phyloP scores from a whole-genome alignment of 2,888 invertebrate genomes.

The Cephus pulcher region DNA sequence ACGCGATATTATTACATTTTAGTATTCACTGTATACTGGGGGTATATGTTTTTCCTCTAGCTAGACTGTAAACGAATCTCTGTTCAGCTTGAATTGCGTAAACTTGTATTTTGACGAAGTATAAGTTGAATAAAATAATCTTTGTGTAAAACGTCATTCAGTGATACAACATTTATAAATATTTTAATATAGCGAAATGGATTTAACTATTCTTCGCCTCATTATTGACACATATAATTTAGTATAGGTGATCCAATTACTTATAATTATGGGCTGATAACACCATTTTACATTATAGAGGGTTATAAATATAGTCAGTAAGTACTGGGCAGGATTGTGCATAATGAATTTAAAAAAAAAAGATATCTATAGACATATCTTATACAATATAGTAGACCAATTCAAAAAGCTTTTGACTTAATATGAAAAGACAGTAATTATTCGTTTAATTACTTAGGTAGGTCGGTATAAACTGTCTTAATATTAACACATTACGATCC shows the following conservation, averaged over 20 bases:
- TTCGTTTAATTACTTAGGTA: neutral
- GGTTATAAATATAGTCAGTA: neutral
- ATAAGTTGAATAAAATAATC: neutral
- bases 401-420: too few relatives aligned
- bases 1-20: neutral
- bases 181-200: neutral
- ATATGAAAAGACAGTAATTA: too few relatives aligned
- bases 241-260: neutral
- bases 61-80: neutral
- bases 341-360: neutral
- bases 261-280: neutral
- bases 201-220: neutral
- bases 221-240: neutral
- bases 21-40: neutral
- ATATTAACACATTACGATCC: neutral
- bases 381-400: too few relatives aligned
- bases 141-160: neutral
- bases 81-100: neutral
- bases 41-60: neutral
- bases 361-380: neutral
- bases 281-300: neutral
- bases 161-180: neutral
- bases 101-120: neutral
- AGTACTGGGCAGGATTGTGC: neutral
- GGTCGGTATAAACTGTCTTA: neutral